Evolutionary conservation across 2,797 vertebrate species (phyloP).

Genomic region (Trichosurus vulpecula): DNA sequence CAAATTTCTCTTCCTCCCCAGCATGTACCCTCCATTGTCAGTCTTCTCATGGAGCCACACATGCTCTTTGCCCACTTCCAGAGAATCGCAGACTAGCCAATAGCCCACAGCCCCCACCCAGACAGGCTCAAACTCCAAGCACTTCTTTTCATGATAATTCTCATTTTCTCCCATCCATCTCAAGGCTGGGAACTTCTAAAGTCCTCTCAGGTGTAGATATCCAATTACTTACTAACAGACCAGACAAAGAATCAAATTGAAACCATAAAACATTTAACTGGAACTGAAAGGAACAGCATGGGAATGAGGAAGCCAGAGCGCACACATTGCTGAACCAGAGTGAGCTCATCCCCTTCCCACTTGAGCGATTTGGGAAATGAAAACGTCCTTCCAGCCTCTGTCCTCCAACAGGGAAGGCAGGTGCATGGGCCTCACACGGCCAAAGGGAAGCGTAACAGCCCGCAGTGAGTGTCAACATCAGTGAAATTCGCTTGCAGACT

Average conservation of each 20-base stretch:
- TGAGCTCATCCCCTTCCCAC: not conserved
- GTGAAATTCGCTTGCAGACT: not conserved
- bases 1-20: not conserved
- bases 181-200: not conserved
- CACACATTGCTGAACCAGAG: not conserved
- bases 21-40: not conserved
- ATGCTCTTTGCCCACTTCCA: not conserved
- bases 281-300: not conserved
- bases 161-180: not conserved
- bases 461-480: not conserved
- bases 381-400: not conserved
- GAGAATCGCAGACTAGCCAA: not conserved
- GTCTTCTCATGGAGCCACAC: not conserved
- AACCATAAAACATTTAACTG: not conserved
- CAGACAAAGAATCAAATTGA: not conserved
- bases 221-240: not conserved
- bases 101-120: not conserved
- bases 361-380: not conserved
- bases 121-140: not conserved
- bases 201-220: not conserved
- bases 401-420: not conserved
- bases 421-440: not conserved
- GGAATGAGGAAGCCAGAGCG: not conserved
- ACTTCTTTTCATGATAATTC: not conserved
- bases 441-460: not conserved